A percentile compares a stretch with the other conserved stretches of the same genome.
Evolutionary conservation across 2,113 vertebrate genomes (phyloP).

Genomic region (Crotalus horridus): DNA sequence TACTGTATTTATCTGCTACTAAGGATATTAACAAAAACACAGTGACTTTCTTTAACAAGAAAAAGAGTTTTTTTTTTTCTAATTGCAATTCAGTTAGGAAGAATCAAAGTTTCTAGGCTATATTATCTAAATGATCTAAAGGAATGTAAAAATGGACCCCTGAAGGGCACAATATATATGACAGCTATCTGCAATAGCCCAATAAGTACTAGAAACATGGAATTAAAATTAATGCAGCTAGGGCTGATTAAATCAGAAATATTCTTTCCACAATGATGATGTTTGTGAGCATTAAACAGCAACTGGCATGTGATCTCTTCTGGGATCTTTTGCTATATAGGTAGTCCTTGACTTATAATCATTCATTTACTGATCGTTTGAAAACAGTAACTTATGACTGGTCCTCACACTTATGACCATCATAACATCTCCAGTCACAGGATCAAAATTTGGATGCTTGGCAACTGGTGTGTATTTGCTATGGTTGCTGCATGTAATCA

Average conservation of each 20-base stretch:
- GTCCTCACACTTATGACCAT: not conserved
- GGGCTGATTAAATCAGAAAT: not conserved
- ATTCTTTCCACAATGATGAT: not conserved
- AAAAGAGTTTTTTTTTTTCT: slow-evolving; percentile 36
- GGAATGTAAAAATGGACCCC: not conserved
- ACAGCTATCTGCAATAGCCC: not conserved
- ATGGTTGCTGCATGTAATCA: not conserved
- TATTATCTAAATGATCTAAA: not conserved
- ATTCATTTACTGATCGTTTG: not conserved
- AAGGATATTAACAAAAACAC: slow-evolving; percentile 2
- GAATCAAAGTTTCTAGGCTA: slow-evolving; percentile 9
- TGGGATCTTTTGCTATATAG: not conserved
- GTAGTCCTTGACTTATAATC: not conserved
- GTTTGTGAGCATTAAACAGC: not conserved
- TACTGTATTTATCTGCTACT: slow-evolving; percentile 33
- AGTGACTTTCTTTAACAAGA: slow-evolving; percentile 37
- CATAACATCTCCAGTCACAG: not conserved
- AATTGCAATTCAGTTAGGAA: slow-evolving; percentile 15
- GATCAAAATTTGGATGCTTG: not conserved
- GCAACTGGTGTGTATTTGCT: not conserved
- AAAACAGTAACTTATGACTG: not conserved
- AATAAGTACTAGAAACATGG: not conserved
- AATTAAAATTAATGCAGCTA: not conserved
- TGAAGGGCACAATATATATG: not conserved
- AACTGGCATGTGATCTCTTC: not conserved